Percentiles rank a stretch among this genome's conserved stretches.
Conservation (phyloP, 2,113 vertebrate genomes). For the Hippocampus guttulatus region DNA sequence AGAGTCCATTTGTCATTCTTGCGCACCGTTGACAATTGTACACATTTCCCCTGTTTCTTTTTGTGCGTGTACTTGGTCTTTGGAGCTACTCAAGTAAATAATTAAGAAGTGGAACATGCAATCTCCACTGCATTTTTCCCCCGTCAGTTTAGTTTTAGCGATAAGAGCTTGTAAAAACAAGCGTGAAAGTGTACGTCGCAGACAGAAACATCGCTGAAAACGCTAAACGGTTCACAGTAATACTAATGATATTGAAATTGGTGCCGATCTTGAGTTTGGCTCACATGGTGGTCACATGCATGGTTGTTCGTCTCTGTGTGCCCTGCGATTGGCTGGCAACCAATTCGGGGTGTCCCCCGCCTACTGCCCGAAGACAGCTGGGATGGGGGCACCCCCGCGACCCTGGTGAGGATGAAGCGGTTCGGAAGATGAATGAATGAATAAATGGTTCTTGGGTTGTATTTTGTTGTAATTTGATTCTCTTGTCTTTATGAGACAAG, state of each 20-base stretch:
- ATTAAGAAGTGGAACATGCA: conserved; percentile 40
- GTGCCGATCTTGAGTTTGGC: neutral
- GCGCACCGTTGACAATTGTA: conserved; percentile 60
- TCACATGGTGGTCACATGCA: neutral
- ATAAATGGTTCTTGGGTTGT: no score
- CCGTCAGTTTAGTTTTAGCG: neutral
- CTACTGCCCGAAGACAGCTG: no score
- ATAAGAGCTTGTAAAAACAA: conserved; percentile 4
- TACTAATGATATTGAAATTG: neutral
- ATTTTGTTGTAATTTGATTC: no score
- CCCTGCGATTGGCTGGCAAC: no score
- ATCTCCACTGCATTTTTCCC: conserved; percentile 9
- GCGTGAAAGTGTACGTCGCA: neutral
- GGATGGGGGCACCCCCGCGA: no score
- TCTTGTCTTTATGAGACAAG: no score
- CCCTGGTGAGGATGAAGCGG: no score
- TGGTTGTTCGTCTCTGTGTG: no score
- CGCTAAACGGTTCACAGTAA: neutral
- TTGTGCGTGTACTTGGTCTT: conserved; percentile 39
- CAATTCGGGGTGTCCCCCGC: no score
- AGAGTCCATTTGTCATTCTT: conserved; percentile 58
- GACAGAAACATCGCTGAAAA: neutral
- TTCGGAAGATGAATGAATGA: no score
- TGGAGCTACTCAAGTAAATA: conserved; percentile 47
- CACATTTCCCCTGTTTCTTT: conserved; percentile 44